Evolutionary conservation across 2,888 invertebrate genomes (phyloP).

Genomic region (Chrysolina haemoptera): DNA sequence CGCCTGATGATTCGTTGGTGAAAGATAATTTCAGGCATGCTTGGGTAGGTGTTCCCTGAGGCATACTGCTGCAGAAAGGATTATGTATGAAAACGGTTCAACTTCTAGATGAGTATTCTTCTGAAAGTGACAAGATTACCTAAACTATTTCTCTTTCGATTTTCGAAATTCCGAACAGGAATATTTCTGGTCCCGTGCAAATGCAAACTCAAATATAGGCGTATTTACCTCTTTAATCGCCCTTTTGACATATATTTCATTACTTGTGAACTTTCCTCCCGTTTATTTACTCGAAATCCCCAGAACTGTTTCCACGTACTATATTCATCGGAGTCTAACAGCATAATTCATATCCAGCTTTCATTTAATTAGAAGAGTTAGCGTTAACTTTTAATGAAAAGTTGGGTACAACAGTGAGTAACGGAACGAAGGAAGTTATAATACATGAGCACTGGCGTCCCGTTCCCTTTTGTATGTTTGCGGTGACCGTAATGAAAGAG

Average conservation of each 20-base stretch:
- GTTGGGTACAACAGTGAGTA: conserved; percentile 17
- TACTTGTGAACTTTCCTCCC: conserved; percentile 19
- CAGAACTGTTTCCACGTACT: conserved; percentile 17
- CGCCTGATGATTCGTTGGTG: too few species aligned
- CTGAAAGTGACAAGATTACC: too few species aligned
- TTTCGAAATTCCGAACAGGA: background rate
- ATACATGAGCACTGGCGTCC: conserved; percentile 21
- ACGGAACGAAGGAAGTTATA: conserved; percentile 21
- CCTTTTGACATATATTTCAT: conserved; percentile 19
- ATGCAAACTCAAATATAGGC: background rate
- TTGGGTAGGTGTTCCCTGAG: too few species aligned
- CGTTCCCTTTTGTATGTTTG: conserved; percentile 14
- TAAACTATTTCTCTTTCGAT: background rate
- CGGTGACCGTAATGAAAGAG: conserved; percentile 8
- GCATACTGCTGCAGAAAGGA: too few species aligned
- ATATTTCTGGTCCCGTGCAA: background rate
- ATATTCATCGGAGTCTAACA: conserved; percentile 11
- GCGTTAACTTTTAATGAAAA: conserved; percentile 24
- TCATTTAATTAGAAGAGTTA: conserved; percentile 22
- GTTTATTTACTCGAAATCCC: conserved; percentile 20
- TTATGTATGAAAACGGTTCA: too few species aligned
- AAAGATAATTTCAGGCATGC: too few species aligned
- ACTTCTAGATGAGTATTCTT: too few species aligned
- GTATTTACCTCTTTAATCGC: conserved; percentile 6
- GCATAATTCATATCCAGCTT: conserved; percentile 23